Conservation (phyloP, 1,140 invertebrate genomes). For the Drosophila hydei region DNA sequence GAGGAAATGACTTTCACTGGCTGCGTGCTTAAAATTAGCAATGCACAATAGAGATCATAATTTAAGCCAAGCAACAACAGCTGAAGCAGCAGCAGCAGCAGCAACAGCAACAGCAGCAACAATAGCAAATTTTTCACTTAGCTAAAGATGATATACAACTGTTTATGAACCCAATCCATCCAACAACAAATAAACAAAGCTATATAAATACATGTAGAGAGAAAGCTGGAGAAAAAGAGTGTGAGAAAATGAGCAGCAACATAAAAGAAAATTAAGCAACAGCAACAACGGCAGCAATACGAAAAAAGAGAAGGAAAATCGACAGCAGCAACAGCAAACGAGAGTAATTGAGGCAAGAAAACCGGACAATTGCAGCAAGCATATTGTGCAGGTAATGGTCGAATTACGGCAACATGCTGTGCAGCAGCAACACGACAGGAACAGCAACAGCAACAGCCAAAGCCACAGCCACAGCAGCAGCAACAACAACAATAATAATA, state of each 20-base stretch:
- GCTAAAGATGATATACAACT: slow-evolving; percentile 26
- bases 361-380: neutral
- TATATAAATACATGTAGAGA: slow-evolving; percentile 9
- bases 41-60: slow-evolving; percentile 30
- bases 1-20: slow-evolving; percentile 26
- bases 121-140: slow-evolving; percentile 7
- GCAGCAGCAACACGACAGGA: slow-evolving; percentile 28
- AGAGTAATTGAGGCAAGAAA: slow-evolving; percentile 17
- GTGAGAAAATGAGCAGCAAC: neutral
- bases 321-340: slow-evolving; percentile 4
- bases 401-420: slow-evolving; percentile 38
- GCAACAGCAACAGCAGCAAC: slow-evolving; percentile 14
- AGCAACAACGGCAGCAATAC: neutral
- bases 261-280: neutral
- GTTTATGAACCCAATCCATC: slow-evolving; percentile 67
- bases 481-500: slow-evolving; percentile 22
- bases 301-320: too few species aligned
- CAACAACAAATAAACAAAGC: slow-evolving; percentile 40
- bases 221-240: neutral
- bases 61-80: slow-evolving; percentile 19
- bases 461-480: slow-evolving; percentile 18
- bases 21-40: slow-evolving; percentile 54
- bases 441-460: slow-evolving; percentile 23
- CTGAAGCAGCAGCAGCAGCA: slow-evolving; percentile 15
- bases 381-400: slow-evolving; percentile 33